Conservation (phyloP, 2,797 vertebrate genomes). For the Netta rufina region DNA sequence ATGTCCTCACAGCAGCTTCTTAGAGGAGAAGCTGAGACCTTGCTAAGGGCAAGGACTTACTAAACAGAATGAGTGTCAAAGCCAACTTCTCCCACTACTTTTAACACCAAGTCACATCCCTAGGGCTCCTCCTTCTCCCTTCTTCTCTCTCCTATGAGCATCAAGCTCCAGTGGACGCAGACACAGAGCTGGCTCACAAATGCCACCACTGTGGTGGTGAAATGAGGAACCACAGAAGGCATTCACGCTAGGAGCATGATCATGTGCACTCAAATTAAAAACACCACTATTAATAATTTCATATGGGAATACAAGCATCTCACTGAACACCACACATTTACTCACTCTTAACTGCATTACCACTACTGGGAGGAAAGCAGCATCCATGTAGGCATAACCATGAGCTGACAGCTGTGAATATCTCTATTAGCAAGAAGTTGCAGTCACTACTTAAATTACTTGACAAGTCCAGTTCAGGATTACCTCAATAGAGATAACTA, state of each 20-base stretch:
- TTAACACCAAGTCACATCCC: neutral
- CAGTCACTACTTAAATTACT: neutral
- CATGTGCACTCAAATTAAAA: neutral
- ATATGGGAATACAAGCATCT: neutral
- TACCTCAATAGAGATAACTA: neutral
- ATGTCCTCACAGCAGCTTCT: neutral
- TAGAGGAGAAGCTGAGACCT: neutral
- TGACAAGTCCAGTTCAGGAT: neutral
- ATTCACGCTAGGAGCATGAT: neutral
- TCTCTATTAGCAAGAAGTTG: neutral
- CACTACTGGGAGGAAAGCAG: neutral
- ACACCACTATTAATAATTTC: neutral
- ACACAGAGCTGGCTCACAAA: neutral
- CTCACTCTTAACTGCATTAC: neutral
- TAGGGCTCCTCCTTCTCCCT: neutral
- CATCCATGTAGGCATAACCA: neutral
- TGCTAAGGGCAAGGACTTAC: neutral
- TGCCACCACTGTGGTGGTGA: neutral
- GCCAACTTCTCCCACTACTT: neutral
- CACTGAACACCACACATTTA: neutral
- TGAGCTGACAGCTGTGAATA: neutral
- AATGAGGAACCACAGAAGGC: fast-evolving
- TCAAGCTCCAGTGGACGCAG: fast-evolving
- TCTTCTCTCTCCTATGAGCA: neutral
- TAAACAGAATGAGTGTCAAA: neutral